These are phyloP conservation scores for Cherax destructor DNA, from an alignment of 1,140 invertebrate genomes.

Conservation along the genomic window DNA sequence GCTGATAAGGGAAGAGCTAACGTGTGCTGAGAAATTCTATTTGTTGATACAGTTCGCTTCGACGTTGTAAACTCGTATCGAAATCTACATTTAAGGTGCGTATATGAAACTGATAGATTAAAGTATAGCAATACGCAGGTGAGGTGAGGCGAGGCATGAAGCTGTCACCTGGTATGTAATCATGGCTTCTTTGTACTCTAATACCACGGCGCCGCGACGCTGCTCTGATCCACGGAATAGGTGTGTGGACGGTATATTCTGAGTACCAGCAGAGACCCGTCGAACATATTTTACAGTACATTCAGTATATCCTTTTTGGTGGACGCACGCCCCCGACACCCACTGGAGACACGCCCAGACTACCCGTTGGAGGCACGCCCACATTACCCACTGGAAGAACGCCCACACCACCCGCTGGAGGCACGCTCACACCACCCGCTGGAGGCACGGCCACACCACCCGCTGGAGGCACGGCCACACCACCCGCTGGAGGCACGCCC, in stretches of 20 bases:
- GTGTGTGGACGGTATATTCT: not conserved
- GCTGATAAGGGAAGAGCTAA: constrained; percentile 39
- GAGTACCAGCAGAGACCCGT: not conserved
- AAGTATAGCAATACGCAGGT: constrained; percentile 30
- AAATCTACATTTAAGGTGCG: constrained; percentile 36
- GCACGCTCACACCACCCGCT: too few relatives aligned
- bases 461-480: too few relatives aligned
- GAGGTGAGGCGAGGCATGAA: constrained; percentile 3
- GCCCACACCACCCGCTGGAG: too few relatives aligned
- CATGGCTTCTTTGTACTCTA: not conserved
- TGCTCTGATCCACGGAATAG: not conserved
- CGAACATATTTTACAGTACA: not conserved
- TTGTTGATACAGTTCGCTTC: constrained; percentile 44
- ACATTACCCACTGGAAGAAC: too few relatives aligned
- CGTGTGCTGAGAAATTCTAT: constrained; percentile 45
- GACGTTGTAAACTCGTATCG: constrained; percentile 37
- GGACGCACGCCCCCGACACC: too few relatives aligned
- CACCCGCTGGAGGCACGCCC: too few relatives aligned
- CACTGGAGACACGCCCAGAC: too few relatives aligned
- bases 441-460: too few relatives aligned
- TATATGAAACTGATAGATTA: constrained; percentile 35
- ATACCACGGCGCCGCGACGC: not conserved
- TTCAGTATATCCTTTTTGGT: not conserved
- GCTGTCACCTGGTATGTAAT: not conserved
- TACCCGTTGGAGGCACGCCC: too few relatives aligned